phyloP scores from a whole-genome alignment of 1,140 invertebrate genomes.

The Drosophila kurseongensis region DNA sequence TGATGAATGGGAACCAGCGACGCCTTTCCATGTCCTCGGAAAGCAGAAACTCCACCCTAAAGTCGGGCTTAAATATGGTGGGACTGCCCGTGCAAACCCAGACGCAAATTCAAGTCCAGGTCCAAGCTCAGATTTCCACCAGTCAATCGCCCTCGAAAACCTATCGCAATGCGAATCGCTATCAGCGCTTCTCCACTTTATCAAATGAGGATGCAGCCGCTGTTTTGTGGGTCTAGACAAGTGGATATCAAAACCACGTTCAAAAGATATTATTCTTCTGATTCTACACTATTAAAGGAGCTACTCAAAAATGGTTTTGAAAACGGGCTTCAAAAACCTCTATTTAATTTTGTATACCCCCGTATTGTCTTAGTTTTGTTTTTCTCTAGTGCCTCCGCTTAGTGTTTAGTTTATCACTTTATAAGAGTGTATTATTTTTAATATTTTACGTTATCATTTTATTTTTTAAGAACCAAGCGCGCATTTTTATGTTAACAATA shows the following conservation, averaged over 20 bases:
- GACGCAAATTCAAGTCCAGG: slow-evolving; percentile 40
- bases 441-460: slow-evolving; percentile 27
- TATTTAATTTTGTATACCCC: slow-evolving; percentile 15
- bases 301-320: slow-evolving; percentile 1
- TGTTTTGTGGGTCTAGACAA: slow-evolving; percentile 74
- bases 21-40: slow-evolving; percentile 59
- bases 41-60: slow-evolving; percentile 77
- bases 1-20: slow-evolving; percentile 56
- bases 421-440: slow-evolving; percentile 6
- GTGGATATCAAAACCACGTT: neutral
- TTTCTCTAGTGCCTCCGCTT: slow-evolving; percentile 51
- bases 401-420: slow-evolving; percentile 18
- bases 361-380: slow-evolving; percentile 21
- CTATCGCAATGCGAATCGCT: slow-evolving; percentile 75
- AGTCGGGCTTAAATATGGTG: slow-evolving; percentile 64
- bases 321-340: neutral
- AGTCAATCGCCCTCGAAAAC: slow-evolving; percentile 64
- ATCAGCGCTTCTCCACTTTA: slow-evolving; percentile 81
- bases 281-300: too few species aligned
- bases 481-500: slow-evolving; percentile 66
- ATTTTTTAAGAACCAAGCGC: slow-evolving; percentile 33
- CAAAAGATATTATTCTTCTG: neutral
- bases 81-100: slow-evolving; percentile 59
- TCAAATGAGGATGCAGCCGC: slow-evolving; percentile 78
- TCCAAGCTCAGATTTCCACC: slow-evolving; percentile 24